Base-by-base conservation (phyloP, 2,888 invertebrate genomes). In the Himalopsyche japonica region DNA sequence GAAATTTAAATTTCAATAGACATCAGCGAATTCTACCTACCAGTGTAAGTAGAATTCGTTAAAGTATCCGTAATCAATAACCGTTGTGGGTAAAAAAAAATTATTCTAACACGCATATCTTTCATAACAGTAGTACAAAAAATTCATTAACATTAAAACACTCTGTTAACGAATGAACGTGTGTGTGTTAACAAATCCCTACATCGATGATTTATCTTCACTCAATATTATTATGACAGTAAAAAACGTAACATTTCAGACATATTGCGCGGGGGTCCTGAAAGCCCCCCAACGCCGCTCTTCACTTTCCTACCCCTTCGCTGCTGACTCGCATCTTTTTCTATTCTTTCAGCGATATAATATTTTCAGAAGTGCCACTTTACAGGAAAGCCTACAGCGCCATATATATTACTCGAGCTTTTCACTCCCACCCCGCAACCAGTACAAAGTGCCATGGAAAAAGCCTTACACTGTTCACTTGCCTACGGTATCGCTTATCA, bases 291-390 rank as follows among this genome's bases (percentile, higher is more conserved):
- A 57, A 43, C 43, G 15, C 81, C 37, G 24, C 43, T 37, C 37
- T 30, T 64, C 82, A 27, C 79, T 70, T 24, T 34, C 4, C 82
- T 30, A 10, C 78, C 24, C 78, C n/a, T 76, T 37, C 79, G 47
- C 27, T 84, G 86, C 86, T 86, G 86, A 86, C 84, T 84, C 48
- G 84, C 84, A 84, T 76, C 80, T 86, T 86, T 84, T 80, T 86
- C 86, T 77, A 83, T 86, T 85, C 86, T 86, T 82, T 84, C 83
- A 81, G 84, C 79, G 57, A 81, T 86, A 85, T 86, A 81, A 86
- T 86, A 86, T 86, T 86, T 86, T 84, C 86, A 86, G 80, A 83
- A 86, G 86, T 86, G 84, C 76, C 86, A 86, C 86, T 86, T 84
- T 79, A 48, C 79, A 82, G 81, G 79, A 82, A 70, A 78, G 82